Evolutionary conservation across 2,888 invertebrate genomes (phyloP), one percentile per base, ranked within the genome.

Genomic region (Matsumyia berberina): DNA sequence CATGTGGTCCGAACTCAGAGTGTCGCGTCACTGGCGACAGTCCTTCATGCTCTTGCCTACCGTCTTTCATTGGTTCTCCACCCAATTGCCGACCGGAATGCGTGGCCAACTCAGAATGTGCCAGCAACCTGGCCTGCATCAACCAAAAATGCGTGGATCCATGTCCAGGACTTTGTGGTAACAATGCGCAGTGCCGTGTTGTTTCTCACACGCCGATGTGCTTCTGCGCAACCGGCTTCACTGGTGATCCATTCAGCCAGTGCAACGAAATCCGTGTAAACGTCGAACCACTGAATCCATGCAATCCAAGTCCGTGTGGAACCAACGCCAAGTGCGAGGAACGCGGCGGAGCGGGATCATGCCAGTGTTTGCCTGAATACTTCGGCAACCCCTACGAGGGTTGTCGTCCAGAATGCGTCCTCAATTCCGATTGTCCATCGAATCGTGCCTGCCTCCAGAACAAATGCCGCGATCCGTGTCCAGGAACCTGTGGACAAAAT

Each of bases 311-410:
- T 87, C 93, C 93, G 3, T 91, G 93, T 51, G 94, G 94, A 77
- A 89, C 93, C 37, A 96, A 96, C 91, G 95, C 96, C n/a, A 93
- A 94, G 87, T 96, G 96, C 90, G 93, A 94, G 90, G 95, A 95
- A 89, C 94, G 94, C 91, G 94, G 94, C 87, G 94, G 93, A 76
- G 95, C 95, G 44, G 96, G 95, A 82, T 94, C 95, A 51, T 96
- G 96, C 89, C 93, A 94, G 87, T 96, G 96, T 89, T 90, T 94
- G 73, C 93, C 94, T 5, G 95, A 95, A 86, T 95, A 95, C 90
- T 93, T 94, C 87, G 96, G 96, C 87, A 95, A 96, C 90, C 96
- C 96, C 44, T 96, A 95, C 89, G 94, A 95, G 92, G 94, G 94
- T 76, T 96, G 96, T 89, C 93, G 94, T 39, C 95, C 95, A 1